These are phyloP conservation scores for Mechanitis mazaeus DNA, from an alignment of 2,888 invertebrate species.

Conservation along the genomic window DNA sequence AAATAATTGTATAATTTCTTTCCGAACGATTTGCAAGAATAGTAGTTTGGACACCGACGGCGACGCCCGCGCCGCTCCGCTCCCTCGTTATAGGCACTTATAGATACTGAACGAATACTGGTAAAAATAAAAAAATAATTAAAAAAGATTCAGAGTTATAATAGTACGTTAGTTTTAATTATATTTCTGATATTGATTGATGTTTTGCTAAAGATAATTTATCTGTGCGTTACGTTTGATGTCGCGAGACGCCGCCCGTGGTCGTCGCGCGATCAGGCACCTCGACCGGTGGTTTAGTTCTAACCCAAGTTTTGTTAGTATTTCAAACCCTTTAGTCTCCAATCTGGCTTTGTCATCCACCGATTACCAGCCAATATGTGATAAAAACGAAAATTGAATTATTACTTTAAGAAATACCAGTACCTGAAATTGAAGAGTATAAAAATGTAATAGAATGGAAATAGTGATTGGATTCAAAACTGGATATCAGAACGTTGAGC, in stretches of 20 bases:
- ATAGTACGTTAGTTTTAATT: conserved; percentile 74
- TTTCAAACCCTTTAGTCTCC: conserved; percentile 16
- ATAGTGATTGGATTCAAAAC: conserved; percentile 52
- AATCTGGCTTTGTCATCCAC: conserved; percentile 35
- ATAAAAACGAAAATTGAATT: conserved; percentile 51
- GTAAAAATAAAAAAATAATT: conserved; percentile 41
- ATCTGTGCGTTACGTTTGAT: conserved; percentile 66
- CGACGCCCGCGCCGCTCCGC: conserved; percentile 48
- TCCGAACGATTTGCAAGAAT: conserved; percentile 13
- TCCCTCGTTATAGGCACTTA: conserved; percentile 51
- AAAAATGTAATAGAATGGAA: conserved; percentile 58
- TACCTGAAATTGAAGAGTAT: conserved; percentile 63
- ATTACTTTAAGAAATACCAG: conserved; percentile 73
- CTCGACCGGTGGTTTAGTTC: not conserved
- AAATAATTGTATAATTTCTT: conserved; percentile 7
- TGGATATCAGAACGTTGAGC: conserved; percentile 25
- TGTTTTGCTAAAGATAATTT: conserved; percentile 74
- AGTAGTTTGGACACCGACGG: conserved; percentile 3
- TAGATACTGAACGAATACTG: conserved; percentile 63
- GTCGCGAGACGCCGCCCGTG: conserved; percentile 37
- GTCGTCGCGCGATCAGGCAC: conserved; percentile 10
- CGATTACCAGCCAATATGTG: conserved; percentile 51
- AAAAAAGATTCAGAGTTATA: conserved; percentile 64
- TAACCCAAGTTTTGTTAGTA: not conserved
- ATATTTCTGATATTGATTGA: conserved; percentile 75